Evolutionary conservation across 2,797 vertebrate genomes (phyloP).

Genomic region (Mallotus villosus): DNA sequence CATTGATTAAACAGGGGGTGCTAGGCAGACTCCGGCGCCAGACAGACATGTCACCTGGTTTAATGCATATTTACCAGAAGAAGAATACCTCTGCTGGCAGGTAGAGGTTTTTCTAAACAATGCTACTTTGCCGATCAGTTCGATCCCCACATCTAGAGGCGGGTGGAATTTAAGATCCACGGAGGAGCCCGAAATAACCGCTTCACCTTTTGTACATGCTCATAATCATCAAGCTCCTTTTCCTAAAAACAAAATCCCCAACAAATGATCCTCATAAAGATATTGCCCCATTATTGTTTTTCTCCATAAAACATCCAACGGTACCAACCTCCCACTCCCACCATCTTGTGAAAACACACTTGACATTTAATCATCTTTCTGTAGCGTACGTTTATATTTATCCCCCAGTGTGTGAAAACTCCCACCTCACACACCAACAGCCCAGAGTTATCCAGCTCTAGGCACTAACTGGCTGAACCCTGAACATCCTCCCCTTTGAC

Average conservation of each 20-base stretch:
- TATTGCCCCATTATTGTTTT: not conserved
- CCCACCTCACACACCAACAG: not conserved
- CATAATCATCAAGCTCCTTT: too few species aligned
- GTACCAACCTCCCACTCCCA: not conserved
- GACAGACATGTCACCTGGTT: conserved; percentile 12
- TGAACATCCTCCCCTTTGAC: conserved; percentile 11
- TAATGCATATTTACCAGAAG: conserved; percentile 23
- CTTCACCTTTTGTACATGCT: too few species aligned
- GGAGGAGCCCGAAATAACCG: not conserved
- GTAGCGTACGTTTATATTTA: conserved; percentile 12
- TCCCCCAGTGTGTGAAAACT: conserved; percentile 10
- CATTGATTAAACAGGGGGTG: conserved; percentile 62
- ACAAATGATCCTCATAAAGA: too few species aligned
- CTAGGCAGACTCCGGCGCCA: not conserved
- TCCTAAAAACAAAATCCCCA: too few species aligned
- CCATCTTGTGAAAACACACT: conserved; percentile 4
- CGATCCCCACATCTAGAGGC: too few species aligned
- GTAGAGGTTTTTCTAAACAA: conserved; percentile 35
- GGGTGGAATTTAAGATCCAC: not conserved
- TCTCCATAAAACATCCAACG: not conserved
- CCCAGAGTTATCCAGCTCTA: not conserved
- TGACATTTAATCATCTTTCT: conserved; percentile 8
- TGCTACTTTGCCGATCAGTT: not conserved
- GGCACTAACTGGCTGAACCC: not conserved
- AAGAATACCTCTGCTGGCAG: conserved; percentile 21